A percentile compares a stretch with the other conserved stretches of the same genome.
Evolutionary conservation across 2,888 invertebrate genomes (phyloP).

Genomic region (Axea sp.): DNA sequence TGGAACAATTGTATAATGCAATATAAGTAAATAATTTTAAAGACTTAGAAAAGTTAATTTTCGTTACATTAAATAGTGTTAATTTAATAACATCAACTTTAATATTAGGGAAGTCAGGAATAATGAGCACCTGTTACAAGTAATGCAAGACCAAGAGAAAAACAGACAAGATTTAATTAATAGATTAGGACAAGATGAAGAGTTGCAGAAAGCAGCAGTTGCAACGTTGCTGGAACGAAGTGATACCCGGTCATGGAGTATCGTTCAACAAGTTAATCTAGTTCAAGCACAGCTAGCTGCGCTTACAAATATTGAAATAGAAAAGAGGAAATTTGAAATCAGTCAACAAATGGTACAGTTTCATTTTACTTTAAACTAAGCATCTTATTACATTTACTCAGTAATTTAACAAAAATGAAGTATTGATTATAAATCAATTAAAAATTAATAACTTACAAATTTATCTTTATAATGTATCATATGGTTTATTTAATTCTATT

Average conservation of each 20-base stretch:
- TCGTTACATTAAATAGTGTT: too few species aligned
- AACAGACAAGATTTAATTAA: constrained; percentile 83
- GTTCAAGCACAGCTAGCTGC: constrained; percentile 86
- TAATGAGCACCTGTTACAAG: constrained; percentile 82
- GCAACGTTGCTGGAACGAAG: constrained; percentile 86
- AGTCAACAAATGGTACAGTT: constrained; percentile 83
- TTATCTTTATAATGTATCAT: too few species aligned
- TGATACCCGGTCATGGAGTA: constrained; percentile 88
- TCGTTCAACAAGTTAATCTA: constrained; percentile 87
- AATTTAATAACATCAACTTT: too few species aligned
- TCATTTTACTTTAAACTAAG: too few species aligned
- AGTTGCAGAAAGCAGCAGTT: constrained; percentile 87
- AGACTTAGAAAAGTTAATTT: too few species aligned
- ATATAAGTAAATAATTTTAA: too few species aligned
- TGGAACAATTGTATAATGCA: too few species aligned
- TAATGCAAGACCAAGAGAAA: constrained; percentile 83
- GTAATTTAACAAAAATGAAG: too few species aligned
- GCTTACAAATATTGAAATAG: constrained; percentile 86
- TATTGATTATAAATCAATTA: too few species aligned
- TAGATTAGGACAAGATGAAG: constrained; percentile 84
- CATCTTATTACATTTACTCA: too few species aligned
- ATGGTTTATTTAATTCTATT: too few species aligned
- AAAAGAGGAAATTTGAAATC: constrained; percentile 84
- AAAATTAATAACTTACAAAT: too few species aligned
- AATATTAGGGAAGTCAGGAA: constrained; percentile 83